phyloP scores from a whole-genome alignment of 23 tunicate species.

The Oikopleura vanhoeffeni region DNA sequence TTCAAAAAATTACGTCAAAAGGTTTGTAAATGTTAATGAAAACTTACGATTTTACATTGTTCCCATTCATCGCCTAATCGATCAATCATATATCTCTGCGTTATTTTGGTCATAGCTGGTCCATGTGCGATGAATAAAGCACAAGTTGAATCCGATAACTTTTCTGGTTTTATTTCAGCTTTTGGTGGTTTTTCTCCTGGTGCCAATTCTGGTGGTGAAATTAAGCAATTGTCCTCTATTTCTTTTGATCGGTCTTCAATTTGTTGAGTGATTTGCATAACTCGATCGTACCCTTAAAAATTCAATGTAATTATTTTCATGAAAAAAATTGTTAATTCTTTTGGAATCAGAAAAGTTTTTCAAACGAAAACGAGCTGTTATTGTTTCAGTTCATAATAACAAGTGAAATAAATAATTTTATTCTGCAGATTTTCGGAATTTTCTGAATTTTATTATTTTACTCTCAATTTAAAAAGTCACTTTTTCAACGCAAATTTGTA shows the following conservation, averaged over 20 bases:
- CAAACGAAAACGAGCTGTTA: too few relatives aligned
- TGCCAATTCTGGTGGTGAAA: not conserved
- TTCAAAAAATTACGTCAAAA: too few relatives aligned
- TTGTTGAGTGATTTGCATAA: not conserved
- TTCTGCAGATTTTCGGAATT: too few relatives aligned
- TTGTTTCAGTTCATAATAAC: too few relatives aligned
- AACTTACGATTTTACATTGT: not conserved
- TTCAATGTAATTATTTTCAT: too few relatives aligned
- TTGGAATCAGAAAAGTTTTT: too few relatives aligned
- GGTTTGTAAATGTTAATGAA: too few relatives aligned
- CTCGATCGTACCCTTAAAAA: not conserved
- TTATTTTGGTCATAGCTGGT: conserved; percentile 2
- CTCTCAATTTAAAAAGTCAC: too few relatives aligned
- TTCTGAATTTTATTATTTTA: too few relatives aligned
- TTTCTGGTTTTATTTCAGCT: not conserved
- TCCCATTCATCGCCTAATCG: not conserved
- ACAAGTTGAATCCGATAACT: not conserved
- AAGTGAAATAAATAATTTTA: too few relatives aligned
- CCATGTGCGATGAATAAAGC: not conserved
- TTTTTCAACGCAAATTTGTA: too few relatives aligned
- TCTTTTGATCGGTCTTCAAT: not conserved
- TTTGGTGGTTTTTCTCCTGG: not conserved
- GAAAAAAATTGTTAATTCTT: too few relatives aligned
- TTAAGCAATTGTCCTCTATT: not conserved
- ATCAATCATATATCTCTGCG: conserved; percentile 12